phyloP scores from a whole-genome alignment of 2,797 vertebrate species.

The Hozukius guyotensis region DNA sequence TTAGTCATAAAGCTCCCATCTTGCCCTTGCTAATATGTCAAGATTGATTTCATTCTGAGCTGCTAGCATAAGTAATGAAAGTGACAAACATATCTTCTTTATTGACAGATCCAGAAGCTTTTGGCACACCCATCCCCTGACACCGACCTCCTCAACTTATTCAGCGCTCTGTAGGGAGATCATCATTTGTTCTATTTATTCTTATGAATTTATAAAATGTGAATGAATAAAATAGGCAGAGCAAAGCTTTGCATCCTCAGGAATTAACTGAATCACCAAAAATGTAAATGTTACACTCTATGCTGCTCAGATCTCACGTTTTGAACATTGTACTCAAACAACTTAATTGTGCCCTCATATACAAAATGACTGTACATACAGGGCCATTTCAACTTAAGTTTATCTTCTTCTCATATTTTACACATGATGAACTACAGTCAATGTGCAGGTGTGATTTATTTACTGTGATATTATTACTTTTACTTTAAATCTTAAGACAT shows the following conservation, averaged over 20 bases:
- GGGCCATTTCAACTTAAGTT: not conserved
- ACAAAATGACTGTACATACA: not conserved
- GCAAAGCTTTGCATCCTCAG: not conserved
- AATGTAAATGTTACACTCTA: not conserved
- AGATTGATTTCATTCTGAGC: not conserved
- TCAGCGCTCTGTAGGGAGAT: slow-evolving; percentile 75
- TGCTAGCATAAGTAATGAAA: not conserved
- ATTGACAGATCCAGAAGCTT: slow-evolving; percentile 81
- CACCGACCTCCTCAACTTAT: slow-evolving; percentile 82
- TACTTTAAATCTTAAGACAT: not conserved
- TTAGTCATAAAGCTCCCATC: not conserved
- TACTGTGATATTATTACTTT: not conserved
- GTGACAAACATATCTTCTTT: not conserved
- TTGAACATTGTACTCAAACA: not conserved
- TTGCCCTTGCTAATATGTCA: not conserved
- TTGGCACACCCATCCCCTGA: slow-evolving; percentile 82
- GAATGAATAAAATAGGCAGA: not conserved
- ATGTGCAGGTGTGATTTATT: not conserved
- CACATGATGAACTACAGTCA: not conserved
- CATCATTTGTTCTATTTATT: not conserved
- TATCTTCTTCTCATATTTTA: not conserved
- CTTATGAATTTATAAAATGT: not conserved
- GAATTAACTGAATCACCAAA: not conserved
- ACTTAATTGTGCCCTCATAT: not conserved
- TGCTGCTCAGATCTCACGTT: not conserved